Evolutionary conservation across 2,888 invertebrate species (phyloP).

Genomic region (Nebria brevicollis): DNA sequence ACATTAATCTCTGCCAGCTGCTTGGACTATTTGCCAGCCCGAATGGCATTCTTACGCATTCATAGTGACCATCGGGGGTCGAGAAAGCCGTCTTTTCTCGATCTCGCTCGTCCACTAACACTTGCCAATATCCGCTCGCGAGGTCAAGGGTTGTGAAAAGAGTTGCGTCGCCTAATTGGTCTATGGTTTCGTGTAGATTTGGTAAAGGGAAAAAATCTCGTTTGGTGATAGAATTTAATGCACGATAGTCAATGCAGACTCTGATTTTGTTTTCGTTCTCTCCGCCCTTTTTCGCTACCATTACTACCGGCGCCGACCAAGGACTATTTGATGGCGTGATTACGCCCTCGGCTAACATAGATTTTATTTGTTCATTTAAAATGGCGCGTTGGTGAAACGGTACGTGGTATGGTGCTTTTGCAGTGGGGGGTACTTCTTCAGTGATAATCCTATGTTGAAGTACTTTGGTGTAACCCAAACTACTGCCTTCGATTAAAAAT

Average conservation of each 20-base stretch:
- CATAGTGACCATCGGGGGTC: constrained; percentile 53
- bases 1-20: constrained; percentile 55
- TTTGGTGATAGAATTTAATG: constrained; percentile 54
- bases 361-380: constrained; percentile 41
- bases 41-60: constrained; percentile 54
- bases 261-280: constrained; percentile 49
- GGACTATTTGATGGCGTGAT: constrained; percentile 54
- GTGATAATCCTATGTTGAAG: too few species aligned
- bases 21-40: constrained; percentile 54
- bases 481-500: too few species aligned
- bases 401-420: constrained; percentile 48
- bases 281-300: constrained; percentile 56
- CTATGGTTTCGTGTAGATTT: constrained; percentile 54
- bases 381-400: constrained; percentile 28
- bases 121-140: constrained; percentile 48
- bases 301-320: constrained; percentile 56
- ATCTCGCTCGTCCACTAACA: constrained; percentile 53
- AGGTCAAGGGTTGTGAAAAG: constrained; percentile 51
- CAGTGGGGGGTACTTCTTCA: constrained; percentile 29
- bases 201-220: constrained; percentile 48
- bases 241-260: constrained; percentile 53
- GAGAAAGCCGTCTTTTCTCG: constrained; percentile 55
- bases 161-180: constrained; percentile 50
- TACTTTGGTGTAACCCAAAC: too few species aligned
- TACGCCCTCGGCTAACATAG: constrained; percentile 52